Conservation (phyloP, 2,113 vertebrate species). For the Balaenoptera acutorostrata region DNA sequence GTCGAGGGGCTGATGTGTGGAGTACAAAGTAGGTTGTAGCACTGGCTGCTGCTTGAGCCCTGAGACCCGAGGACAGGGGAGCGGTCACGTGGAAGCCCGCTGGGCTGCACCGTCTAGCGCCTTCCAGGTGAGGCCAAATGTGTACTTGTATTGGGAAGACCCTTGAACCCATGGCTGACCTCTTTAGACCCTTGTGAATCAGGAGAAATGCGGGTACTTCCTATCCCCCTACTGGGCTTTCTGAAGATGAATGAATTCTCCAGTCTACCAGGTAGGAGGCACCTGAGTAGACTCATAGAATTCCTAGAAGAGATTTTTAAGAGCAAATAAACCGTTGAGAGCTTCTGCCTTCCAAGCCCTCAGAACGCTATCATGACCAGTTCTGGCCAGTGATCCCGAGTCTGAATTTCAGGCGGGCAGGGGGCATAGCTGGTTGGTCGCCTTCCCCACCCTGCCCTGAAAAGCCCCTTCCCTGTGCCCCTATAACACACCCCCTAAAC, state of each 20-base stretch:
- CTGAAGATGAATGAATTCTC: neutral
- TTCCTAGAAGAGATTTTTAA: neutral
- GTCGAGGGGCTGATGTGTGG: neutral
- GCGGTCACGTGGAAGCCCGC: neutral
- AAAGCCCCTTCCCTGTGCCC: neutral
- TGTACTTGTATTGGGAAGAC: neutral
- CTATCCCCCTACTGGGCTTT: neutral
- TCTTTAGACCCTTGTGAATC: neutral
- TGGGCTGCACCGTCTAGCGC: neutral
- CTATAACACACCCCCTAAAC: neutral
- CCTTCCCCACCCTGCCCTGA: neutral
- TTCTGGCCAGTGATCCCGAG: neutral
- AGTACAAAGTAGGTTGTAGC: neutral
- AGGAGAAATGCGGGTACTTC: neutral
- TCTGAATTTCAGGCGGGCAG: neutral
- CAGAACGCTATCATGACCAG: rapidly evolving
- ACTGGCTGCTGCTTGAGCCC: neutral
- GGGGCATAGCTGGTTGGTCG: neutral
- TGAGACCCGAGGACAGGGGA: neutral
- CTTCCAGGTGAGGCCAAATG: neutral
- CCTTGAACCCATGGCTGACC: neutral
- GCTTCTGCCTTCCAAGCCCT: too few relatives aligned
- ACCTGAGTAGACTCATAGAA: neutral
- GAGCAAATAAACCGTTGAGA: neutral
- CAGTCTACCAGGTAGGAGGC: neutral